phyloP scores from a whole-genome alignment of 2,113 vertebrate genomes.

The Carassius gibelio region DNA sequence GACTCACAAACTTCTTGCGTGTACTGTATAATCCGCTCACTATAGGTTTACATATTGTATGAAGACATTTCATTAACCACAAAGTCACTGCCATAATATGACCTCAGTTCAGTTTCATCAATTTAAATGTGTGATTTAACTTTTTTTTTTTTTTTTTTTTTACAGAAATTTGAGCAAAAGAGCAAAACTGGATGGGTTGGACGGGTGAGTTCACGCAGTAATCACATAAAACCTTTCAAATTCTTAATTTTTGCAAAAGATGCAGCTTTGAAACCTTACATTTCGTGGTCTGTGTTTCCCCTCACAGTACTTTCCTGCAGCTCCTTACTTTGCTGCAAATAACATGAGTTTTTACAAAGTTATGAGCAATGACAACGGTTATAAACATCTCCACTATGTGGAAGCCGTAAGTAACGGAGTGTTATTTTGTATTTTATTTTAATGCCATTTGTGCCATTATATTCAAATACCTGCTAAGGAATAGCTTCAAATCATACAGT shows the following conservation, averaged over 20 bases:
- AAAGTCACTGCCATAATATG: neutral
- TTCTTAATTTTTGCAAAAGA: neutral
- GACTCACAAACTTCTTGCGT: neutral
- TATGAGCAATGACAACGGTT: constrained; percentile 88
- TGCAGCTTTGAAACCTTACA: neutral
- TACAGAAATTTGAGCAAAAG: constrained; percentile 81
- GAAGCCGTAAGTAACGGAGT: constrained; percentile 68
- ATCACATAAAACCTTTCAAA: neutral
- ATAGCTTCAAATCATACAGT: neutral
- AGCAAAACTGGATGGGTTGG: constrained; percentile 94
- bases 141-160: neutral
- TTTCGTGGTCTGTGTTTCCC: constrained; percentile 51
- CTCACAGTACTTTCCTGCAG: constrained; percentile 86
- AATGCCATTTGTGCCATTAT: neutral
- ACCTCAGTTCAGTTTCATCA: neutral
- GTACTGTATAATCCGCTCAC: neutral
- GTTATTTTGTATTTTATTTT: neutral
- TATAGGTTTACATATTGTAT: neutral
- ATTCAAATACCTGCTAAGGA: neutral
- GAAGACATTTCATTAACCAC: neutral
- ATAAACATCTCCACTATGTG: constrained; percentile 92
- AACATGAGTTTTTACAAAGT: constrained; percentile 92
- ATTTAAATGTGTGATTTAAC: neutral
- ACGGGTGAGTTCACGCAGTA: constrained; percentile 79
- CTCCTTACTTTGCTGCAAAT: constrained; percentile 87